Base-by-base conservation (phyloP, 1,140 invertebrate species). In the Vollenhovia emeryi region DNA sequence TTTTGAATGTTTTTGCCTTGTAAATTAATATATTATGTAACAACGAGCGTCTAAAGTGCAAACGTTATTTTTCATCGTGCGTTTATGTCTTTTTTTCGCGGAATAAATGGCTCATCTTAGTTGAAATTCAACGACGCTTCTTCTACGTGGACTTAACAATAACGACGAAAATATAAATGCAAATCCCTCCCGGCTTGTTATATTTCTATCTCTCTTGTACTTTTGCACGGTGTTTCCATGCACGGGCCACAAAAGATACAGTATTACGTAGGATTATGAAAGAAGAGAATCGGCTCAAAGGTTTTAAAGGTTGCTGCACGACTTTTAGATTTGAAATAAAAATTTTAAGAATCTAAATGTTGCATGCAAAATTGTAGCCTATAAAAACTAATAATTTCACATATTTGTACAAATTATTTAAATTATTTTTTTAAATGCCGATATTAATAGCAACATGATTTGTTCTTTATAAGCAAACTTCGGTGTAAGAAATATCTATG, bases 51-150 rank as follows among this genome's bases (percentile, higher is more conserved):
- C 15, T 15, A 59, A 75, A 75, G 5, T 27, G 15, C 7, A 59
- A 59, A 52, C 45, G 21, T 52, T 73, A 33, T 21, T 73, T 73
- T 50, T 30, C 18, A 7, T 68, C 24, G 66, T 40, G 18, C 11
- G 69, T 21, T n/a, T 50, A 9, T 71, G 24, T 75, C 13, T 27
- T 59, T 59, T 74, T 36, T 40, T 40, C 21, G 2, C 15, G 15
- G 4, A 15, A 33, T 7, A 75, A 75, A 24, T 75, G 21, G 15
- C 33, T 36, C 15, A 2, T 55, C 7, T 75, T 9, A 75, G 36
- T 40, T 74, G 21, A 59, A 74, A 74, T 74, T 74, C 52, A 74
- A 40, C 71, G 8, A 40, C 13, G n/a, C 33, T 73, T 75, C 8
- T 24, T 40, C 52, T 27, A 74, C 4, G 13, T 3, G 33, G 6